A percentile compares a stretch with the other conserved stretches of the same genome.
These are phyloP conservation scores for Junco hyemalis DNA, from an alignment of 2,113 vertebrate species.

Conservation along the genomic window DNA sequence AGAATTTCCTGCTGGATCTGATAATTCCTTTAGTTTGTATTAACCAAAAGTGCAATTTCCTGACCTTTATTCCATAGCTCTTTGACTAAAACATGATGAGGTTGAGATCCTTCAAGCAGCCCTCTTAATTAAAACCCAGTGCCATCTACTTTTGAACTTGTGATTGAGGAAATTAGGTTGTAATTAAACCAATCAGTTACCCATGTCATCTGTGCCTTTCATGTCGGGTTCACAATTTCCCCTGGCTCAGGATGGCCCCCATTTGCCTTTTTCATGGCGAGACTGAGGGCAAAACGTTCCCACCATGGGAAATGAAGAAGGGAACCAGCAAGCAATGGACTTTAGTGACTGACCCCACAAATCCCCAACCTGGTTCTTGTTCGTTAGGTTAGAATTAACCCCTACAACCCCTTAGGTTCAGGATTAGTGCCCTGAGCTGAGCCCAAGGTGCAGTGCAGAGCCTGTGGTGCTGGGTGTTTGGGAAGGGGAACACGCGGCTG, in stretches of 20 bases:
- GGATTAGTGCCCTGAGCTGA: not conserved
- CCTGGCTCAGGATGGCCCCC: not conserved
- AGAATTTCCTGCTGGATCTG: slow-evolving; percentile 3
- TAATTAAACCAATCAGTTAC: slow-evolving; percentile 53
- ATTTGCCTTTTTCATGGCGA: not conserved
- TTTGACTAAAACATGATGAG: slow-evolving; percentile 21
- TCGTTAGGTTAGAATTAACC: not conserved
- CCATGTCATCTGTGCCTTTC: not conserved
- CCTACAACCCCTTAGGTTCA: rapidly evolving
- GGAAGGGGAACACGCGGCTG: rapidly evolving
- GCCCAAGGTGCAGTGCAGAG: not conserved
- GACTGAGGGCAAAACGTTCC: not conserved
- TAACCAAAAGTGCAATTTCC: slow-evolving; percentile 9
- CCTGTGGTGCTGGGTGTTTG: not conserved
- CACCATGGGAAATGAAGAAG: not conserved
- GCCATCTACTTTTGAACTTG: slow-evolving; percentile 27
- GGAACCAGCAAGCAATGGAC: not conserved
- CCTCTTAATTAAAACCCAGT: slow-evolving; percentile 45
- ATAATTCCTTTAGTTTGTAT: slow-evolving; percentile 25
- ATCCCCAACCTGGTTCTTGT: not conserved
- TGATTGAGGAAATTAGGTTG: slow-evolving; percentile 44
- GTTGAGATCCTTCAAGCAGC: slow-evolving; percentile 22
- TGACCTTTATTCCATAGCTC: slow-evolving; percentile 4
- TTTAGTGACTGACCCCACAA: not conserved
- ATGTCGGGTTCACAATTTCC: not conserved